Conservation (phyloP, 2,888 invertebrate genomes). For the Galerucella pusilla region DNA sequence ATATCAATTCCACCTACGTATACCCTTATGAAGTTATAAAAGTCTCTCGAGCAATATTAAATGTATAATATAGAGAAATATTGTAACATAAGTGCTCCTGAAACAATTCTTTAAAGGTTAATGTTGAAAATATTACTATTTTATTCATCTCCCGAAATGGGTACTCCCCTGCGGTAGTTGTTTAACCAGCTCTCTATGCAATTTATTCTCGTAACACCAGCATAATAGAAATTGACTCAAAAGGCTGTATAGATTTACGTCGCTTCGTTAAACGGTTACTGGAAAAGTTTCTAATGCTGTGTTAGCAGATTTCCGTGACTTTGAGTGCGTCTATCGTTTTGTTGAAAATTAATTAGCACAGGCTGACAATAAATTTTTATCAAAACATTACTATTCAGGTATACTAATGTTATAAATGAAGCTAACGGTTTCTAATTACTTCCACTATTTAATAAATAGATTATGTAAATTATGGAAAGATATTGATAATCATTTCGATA, state of each 20-base stretch:
- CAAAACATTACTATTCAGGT: background rate
- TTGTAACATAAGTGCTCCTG: too few relatives aligned
- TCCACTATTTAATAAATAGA: too few relatives aligned
- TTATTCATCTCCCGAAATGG: background rate
- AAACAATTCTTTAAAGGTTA: background rate
- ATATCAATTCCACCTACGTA: too few relatives aligned
- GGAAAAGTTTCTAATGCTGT: background rate
- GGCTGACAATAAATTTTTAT: background rate
- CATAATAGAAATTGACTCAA: background rate
- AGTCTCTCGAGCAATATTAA: background rate
- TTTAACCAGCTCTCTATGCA: constrained; percentile 1
- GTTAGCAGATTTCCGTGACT: background rate
- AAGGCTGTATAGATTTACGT: background rate
- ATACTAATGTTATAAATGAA: too few relatives aligned
- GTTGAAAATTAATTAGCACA: background rate
- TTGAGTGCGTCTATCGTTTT: background rate
- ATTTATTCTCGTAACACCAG: constrained; percentile 3
- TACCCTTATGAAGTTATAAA: too few relatives aligned
- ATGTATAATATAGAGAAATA: background rate
- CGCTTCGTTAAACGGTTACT: background rate
- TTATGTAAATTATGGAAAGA: too few relatives aligned
- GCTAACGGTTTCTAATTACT: too few relatives aligned
- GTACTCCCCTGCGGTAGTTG: constrained; percentile 2
- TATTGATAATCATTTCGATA: too few relatives aligned
- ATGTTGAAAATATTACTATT: background rate